These are phyloP conservation scores for Ornithoptera priamus DNA, from an alignment of 2,888 invertebrate species.

Conservation along the genomic window DNA sequence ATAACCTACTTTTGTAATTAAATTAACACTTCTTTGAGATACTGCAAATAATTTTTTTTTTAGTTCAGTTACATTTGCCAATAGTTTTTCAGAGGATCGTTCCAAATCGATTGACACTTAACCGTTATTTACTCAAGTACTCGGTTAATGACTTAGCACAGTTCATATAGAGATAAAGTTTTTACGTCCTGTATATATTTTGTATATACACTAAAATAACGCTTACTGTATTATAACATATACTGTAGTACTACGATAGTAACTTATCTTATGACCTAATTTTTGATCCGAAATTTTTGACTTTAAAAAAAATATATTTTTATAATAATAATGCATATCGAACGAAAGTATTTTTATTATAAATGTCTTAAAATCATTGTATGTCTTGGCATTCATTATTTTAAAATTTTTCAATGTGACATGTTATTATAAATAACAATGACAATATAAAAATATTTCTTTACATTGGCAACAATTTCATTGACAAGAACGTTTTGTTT, in stretches of 20 bases:
- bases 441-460: too few species aligned
- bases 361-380: too few species aligned
- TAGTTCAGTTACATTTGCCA: conserved; percentile 14
- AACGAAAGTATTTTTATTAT: too few species aligned
- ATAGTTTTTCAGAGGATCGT: conserved; percentile 11
- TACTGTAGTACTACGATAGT: neutral
- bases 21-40: conserved; percentile 2
- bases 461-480: too few species aligned
- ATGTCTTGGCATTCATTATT: too few species aligned
- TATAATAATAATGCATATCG: too few species aligned
- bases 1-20: conserved; percentile 12
- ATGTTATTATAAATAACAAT: too few species aligned
- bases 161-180: neutral
- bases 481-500: too few species aligned
- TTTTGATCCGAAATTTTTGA: neutral
- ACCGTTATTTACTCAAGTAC: conserved; percentile 11
- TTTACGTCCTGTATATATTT: neutral
- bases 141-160: neutral
- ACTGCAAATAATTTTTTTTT: conserved; percentile 7
- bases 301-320: neutral
- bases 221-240: neutral
- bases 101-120: conserved; percentile 19
- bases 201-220: neutral
- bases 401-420: too few species aligned
- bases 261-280: neutral